Base-by-base conservation (phyloP, 2,888 invertebrate genomes). In the Exocentrus adspersus region DNA sequence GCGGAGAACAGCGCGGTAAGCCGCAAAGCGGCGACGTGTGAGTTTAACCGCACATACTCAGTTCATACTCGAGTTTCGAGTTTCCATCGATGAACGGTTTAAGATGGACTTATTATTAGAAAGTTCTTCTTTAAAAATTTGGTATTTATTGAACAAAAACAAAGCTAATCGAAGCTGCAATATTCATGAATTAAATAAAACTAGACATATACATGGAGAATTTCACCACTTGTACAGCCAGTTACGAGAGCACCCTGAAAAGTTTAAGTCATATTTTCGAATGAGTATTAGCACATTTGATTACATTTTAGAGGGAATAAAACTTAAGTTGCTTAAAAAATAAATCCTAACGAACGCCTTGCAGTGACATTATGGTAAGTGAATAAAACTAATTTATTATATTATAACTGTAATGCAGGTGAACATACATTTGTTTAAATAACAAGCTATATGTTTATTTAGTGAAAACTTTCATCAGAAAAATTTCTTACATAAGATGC, bases 331-430 rank as follows among this genome's bases (percentile, higher is more conserved):
- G 2, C 10, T n/a, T 45, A 12, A 4, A 21, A 9, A n/a, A 20
- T 48, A 28, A 48, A 6, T 12, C 28, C 2, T 28, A 28, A 48
- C 12, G 48, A 48, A 48, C 24, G 14, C 1, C 14, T 48, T 28
- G 28, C 28, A 1, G 14, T 48, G 28, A 48, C 24, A 12, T 28
- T 48, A 14, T 28, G 48, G 48, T 48, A 48, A 48, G 48, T 24
- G 14, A 28, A 0, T 28, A 2, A 19, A 19, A 17, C 12, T 2
- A 16, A 3, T 48, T 48, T 48, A 48, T 48, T 48, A n/a, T 48
- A 24, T 14, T 28, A 48, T 28, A 48, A 48, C 2, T 4, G 24
- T 12, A 48, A 4, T 14, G 14, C 12, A 1, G n/a, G 12, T 7
- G n/a, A n/a, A n/a, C n/a, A n/a, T n/a, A n/a, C n/a, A n/a, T n/a